Percentiles rank a stretch among this genome's conserved stretches.
phyloP scores from a whole-genome alignment of 2,797 vertebrate species.

The Danio jaintianensis region DNA sequence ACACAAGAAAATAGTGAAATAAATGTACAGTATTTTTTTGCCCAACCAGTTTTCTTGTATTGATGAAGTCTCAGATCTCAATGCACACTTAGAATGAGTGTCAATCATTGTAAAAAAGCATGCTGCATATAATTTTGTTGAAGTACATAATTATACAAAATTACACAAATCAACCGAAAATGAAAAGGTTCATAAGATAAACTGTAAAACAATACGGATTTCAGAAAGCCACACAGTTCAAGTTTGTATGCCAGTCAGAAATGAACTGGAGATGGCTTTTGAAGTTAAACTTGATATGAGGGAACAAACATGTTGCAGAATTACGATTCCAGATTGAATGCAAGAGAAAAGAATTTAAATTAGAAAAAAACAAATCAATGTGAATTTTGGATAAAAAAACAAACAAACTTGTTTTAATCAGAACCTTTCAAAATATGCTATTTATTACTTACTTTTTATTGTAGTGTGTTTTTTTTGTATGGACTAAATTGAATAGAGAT shows the following conservation, averaged over 20 bases:
- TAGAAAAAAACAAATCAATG: no score
- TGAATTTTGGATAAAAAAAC: no score
- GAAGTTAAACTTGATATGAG: not conserved
- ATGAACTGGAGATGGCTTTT: not conserved
- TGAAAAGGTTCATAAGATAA: not conserved
- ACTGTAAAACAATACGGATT: not conserved
- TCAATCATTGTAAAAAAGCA: not conserved
- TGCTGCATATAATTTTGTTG: not conserved
- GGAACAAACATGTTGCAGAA: not conserved
- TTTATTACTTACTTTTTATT: no score
- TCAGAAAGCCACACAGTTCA: not conserved
- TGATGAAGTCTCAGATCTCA: not conserved
- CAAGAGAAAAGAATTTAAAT: not conserved
- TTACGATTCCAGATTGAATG: not conserved
- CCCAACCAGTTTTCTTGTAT: not conserved
- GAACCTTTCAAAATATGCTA: no score
- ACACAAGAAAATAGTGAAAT: conserved; percentile 24
- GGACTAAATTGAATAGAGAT: no score
- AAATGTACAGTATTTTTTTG: not conserved
- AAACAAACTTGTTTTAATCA: no score
- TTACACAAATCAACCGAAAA: not conserved
- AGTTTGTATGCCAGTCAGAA: not conserved
- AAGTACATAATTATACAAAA: conserved; percentile 9
- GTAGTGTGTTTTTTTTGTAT: no score
- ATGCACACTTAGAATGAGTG: not conserved